Evolutionary conservation across 2,113 vertebrate genomes (phyloP), one percentile per base, ranked within the genome.

Genomic region (Myxocyprinus asiaticus): DNA sequence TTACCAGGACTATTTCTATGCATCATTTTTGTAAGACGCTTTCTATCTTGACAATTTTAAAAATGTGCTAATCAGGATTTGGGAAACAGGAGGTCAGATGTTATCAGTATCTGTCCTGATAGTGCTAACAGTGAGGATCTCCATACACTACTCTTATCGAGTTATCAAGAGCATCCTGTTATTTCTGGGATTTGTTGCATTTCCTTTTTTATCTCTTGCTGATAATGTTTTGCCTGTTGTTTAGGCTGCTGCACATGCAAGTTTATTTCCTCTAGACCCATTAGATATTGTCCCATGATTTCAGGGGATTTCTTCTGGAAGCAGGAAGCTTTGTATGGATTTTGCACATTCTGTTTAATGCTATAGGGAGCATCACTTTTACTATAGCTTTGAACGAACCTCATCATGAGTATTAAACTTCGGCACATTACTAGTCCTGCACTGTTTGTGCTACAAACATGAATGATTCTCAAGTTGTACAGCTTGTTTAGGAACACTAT

Each of bases 131-230:
- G 50, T 61, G 73, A 64, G 12, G 78, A 79, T 86, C 64, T 80
- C 48, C 56, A 81, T 78, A 80, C 82, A 77, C 63, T 56, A n/a
- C 9, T n/a, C 12, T 88, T 90, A 86, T 87, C 82, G 55, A 50
- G 78, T 84, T 63, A 63, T 63, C 69, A 68, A 56, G 51, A 43
- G 69, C 81, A 87, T 91, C 86, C 86, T 89, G 88, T 89, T 90
- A 66, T 85, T 86, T 75, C 50, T 78, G n/a, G 55, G 12, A 68
- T 88, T 78, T 79, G 22, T 64, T 84, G 67, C 15, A 12, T 85
- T 88, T 89, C 79, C 82, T 88, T 71, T 62, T 82, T 78, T 47
- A 69, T 81, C 65, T 74, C 22, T 44, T 8, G 14, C 66, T 80
- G 78, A 84, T 83, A 82, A 65, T 65, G 22, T 77, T 77, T 43